Evolutionary conservation across 2,888 invertebrate genomes (phyloP).

Genomic region (Macroteleia sp.): DNA sequence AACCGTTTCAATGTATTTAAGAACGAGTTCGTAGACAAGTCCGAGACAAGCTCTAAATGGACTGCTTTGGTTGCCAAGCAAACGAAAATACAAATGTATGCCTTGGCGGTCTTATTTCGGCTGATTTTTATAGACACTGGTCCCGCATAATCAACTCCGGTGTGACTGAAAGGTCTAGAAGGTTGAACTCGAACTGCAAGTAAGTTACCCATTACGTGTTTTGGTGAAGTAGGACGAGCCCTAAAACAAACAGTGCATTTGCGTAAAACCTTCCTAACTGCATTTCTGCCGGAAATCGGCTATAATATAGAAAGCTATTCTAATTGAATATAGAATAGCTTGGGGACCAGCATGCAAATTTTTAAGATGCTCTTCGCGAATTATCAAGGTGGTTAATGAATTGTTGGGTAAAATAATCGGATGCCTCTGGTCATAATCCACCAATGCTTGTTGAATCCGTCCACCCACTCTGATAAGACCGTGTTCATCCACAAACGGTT

Average conservation of each 20-base stretch:
- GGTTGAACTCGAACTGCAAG: conserved; percentile 63
- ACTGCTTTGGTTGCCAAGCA: conserved; percentile 64
- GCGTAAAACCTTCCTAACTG: conserved; percentile 34
- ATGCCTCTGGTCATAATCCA: too few relatives aligned
- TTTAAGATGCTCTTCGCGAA: too few relatives aligned
- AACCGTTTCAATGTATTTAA: conserved; percentile 54
- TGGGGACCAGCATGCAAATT: too few relatives aligned
- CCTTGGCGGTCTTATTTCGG: conserved; percentile 34
- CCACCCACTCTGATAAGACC: too few relatives aligned
- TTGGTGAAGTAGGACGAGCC: conserved; percentile 18
- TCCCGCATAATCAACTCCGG: conserved; percentile 63
- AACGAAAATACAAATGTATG: conserved; percentile 61
- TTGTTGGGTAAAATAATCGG: too few relatives aligned
- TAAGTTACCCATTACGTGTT: conserved; percentile 45
- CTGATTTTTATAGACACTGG: conserved; percentile 47
- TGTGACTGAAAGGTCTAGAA: not conserved
- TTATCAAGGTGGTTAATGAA: too few relatives aligned
- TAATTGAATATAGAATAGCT: conserved; percentile 4
- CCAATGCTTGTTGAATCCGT: too few relatives aligned
- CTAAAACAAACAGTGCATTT: conserved; percentile 53
- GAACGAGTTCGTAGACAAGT: conserved; percentile 60
- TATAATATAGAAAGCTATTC: conserved; percentile 27
- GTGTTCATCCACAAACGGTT: too few relatives aligned
- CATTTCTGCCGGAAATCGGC: conserved; percentile 39
- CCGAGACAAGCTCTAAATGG: conserved; percentile 63